phyloP scores from a whole-genome alignment of 2,113 vertebrate genomes.

The Embiotoca jacksoni region DNA sequence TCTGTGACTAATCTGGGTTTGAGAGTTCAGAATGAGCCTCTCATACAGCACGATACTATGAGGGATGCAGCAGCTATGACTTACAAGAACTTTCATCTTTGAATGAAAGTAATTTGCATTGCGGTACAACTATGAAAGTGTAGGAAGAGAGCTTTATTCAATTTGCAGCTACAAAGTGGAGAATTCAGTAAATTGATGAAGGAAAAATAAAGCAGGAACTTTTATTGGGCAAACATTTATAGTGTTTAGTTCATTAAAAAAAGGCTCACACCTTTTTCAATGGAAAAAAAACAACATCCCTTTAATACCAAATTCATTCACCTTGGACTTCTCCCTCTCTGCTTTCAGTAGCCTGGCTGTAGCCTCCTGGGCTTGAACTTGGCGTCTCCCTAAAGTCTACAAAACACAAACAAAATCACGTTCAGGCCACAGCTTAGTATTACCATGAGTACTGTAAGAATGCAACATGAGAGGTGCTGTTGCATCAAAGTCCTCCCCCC shows the following conservation, averaged over 20 bases:
- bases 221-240: too few relatives aligned
- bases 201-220: too few relatives aligned
- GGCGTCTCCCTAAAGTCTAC: conserved; percentile 86
- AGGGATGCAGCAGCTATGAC: too few relatives aligned
- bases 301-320: conserved; percentile 20
- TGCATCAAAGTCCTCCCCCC: conserved; percentile 37
- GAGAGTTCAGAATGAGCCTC: not conserved
- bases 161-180: too few relatives aligned
- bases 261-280: too few relatives aligned
- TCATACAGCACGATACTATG: not conserved
- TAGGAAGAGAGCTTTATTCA: too few relatives aligned
- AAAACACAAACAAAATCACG: conserved; percentile 35
- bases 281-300: not conserved
- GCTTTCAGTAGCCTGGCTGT: conserved; percentile 86
- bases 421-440: not conserved
- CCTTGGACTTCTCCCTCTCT: conserved; percentile 89
- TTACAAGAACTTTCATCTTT: too few relatives aligned
- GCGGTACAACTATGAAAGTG: too few relatives aligned
- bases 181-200: too few relatives aligned
- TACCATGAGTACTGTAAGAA: conserved; percentile 12
- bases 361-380: conserved; percentile 81
- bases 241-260: too few relatives aligned
- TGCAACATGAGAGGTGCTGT: conserved; percentile 27
- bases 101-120: too few relatives aligned
- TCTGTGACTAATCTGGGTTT: not conserved